Evolutionary conservation across 2,888 invertebrate species (phyloP), one percentile per base, ranked within the genome.

Genomic region (Abscondita cerata): DNA sequence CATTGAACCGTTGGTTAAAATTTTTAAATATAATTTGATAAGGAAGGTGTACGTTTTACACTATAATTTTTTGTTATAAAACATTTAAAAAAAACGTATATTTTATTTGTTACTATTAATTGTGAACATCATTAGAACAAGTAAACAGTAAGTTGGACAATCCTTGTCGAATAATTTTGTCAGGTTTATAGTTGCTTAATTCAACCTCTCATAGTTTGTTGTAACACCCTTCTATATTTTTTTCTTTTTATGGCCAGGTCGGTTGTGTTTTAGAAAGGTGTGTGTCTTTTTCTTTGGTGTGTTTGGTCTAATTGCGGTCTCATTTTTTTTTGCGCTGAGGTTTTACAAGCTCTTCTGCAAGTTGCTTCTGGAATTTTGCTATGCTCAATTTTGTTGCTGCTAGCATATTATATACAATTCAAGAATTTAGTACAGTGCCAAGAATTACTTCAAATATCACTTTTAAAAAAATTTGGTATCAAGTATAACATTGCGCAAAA

Each of bases 161-260:
- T 64, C 57, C 8, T 57, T n/a, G 19, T 8, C 41, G 12, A 13
- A 62, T 53, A 50, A 57, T 62, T 38, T 52, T 61, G 15, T 58
- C 57, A 1, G 60, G 53, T 25, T 61, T 54, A 34, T 36, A 41
- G n/a, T 48, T 40, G 15, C 8, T 20, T 16, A 52, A 13, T n/a
- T n/a, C n/a, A 3, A 36, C 57, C 13, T 13, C 4, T 9, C 64
- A 53, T 12, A 64, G 18, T 31, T 57, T 33, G 36, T 41, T 15
- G 41, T 64, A 64, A 46, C 61, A 62, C 20, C 54, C 53, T 25
- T 41, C 13, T 58, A 64, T n/a, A 51, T 34, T 58, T 62, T 64
- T 11, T 61, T 18, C 36, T 53, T 59, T 50, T 63, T 63, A 11
- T 50, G 36, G 9, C 63, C 62, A 1, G 63, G 51, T 13, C 54